Conservation (phyloP, 2,797 vertebrate species). For the Apogon hyalosoma region DNA sequence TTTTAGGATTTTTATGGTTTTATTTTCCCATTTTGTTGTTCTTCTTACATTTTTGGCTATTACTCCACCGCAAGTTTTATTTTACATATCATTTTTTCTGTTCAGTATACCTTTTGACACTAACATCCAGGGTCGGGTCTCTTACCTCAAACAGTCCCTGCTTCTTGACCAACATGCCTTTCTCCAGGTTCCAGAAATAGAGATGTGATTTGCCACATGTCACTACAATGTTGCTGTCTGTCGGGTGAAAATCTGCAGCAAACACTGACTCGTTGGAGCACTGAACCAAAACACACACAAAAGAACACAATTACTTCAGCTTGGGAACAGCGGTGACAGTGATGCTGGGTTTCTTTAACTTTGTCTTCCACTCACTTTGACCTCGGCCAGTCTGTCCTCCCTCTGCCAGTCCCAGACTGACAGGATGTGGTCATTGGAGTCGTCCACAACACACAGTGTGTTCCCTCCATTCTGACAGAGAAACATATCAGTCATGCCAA, state of each 20-base stretch:
- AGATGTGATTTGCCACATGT: slow-evolving; percentile 98
- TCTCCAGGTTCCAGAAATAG: slow-evolving; percentile 97
- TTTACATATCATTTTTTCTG: too few species aligned
- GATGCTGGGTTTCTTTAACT: background rate
- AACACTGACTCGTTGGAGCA: slow-evolving; percentile 97
- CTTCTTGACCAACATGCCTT: slow-evolving; percentile 92
- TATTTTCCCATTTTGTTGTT: too few species aligned
- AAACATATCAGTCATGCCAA: slow-evolving; percentile 2
- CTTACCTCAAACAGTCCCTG: slow-evolving; percentile 97
- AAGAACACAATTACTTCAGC: background rate
- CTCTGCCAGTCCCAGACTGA: slow-evolving; percentile 99
- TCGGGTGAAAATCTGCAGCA: slow-evolving; percentile 96
- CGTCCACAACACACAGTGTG: slow-evolving; percentile 93
- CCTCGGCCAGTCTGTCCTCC: slow-evolving; percentile 93
- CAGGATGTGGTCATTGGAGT: slow-evolving; percentile 96
- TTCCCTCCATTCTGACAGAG: slow-evolving; percentile 92
- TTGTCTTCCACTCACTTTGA: slow-evolving; percentile 84
- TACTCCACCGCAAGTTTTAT: too few species aligned
- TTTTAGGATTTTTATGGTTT: too few species aligned
- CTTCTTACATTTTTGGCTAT: too few species aligned
- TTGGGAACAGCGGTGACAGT: background rate
- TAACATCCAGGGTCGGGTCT: background rate
- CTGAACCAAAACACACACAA: slow-evolving; percentile 68
- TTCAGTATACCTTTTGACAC: background rate
- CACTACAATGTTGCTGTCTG: slow-evolving; percentile 94